Evolutionary conservation across 2,888 invertebrate genomes (phyloP).

Genomic region (Oxycera nigricornis): DNA sequence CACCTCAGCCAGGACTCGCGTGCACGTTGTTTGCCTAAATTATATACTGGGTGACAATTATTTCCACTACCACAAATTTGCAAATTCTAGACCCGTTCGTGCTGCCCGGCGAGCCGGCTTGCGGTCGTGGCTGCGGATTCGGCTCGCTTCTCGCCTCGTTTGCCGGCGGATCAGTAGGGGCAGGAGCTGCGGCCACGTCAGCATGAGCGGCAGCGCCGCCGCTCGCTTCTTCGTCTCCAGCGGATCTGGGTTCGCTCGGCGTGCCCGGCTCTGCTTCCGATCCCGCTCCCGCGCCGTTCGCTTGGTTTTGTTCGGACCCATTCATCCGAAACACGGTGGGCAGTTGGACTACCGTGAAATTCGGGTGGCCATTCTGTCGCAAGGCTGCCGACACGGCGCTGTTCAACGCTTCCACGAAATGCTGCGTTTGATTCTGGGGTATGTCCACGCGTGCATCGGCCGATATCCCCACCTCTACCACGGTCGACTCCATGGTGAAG

Average conservation of each 20-base stretch:
- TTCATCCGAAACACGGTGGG: slow-evolving; percentile 57
- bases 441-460: slow-evolving; percentile 54
- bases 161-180: slow-evolving; percentile 36
- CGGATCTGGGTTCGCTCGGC: slow-evolving; percentile 42
- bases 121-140: background rate
- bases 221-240: slow-evolving; percentile 3
- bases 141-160: slow-evolving; percentile 8
- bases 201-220: slow-evolving; percentile 47
- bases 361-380: slow-evolving; percentile 57
- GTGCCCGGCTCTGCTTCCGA: slow-evolving; percentile 18
- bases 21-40: slow-evolving; percentile 57
- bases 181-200: slow-evolving; percentile 48
- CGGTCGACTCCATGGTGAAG: slow-evolving; percentile 63
- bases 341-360: slow-evolving; percentile 59
- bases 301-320: slow-evolving; percentile 46
- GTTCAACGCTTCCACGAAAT: slow-evolving; percentile 60
- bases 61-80: background rate
- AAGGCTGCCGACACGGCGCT: slow-evolving; percentile 61
- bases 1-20: slow-evolving; percentile 58
- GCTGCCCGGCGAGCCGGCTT: slow-evolving; percentile 43
- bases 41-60: too few relatives aligned
- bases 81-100: slow-evolving; percentile 13
- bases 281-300: slow-evolving; percentile 38
- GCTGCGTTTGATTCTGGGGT: slow-evolving; percentile 58
- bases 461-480: slow-evolving; percentile 62